phyloP scores from a whole-genome alignment of 1,140 invertebrate species.

The Physella acuta region DNA sequence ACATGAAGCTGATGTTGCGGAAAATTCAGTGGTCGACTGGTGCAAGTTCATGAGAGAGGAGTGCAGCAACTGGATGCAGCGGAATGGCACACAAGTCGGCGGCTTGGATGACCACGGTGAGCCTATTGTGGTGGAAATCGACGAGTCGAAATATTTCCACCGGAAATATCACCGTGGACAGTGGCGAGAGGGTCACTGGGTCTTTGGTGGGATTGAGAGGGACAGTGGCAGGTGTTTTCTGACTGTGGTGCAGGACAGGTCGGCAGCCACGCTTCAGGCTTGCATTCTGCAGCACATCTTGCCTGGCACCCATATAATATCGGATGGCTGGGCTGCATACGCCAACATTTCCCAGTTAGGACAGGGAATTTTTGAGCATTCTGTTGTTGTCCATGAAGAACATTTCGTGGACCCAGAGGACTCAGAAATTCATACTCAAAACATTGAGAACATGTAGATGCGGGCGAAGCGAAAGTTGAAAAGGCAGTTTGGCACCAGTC shows the following conservation, averaged over 20 bases:
- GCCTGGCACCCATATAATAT: slow-evolving; percentile 27
- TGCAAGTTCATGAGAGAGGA: slow-evolving; percentile 25
- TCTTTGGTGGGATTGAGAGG: slow-evolving; percentile 32
- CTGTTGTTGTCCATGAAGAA: slow-evolving; percentile 16
- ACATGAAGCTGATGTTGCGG: slow-evolving; percentile 1
- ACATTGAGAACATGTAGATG: slow-evolving; percentile 27
- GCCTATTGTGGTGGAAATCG: slow-evolving; percentile 24
- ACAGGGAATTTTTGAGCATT: slow-evolving; percentile 18
- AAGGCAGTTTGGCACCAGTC: slow-evolving; percentile 17
- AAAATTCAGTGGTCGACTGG: slow-evolving; percentile 24
- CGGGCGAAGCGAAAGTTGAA: slow-evolving; percentile 26
- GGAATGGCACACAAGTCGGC: slow-evolving; percentile 13
- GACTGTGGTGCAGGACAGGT: slow-evolving; percentile 24
- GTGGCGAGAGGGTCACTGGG: slow-evolving; percentile 28
- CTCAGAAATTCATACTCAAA: slow-evolving; percentile 18
- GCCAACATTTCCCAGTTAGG: slow-evolving; percentile 12
- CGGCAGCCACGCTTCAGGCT: slow-evolving; percentile 19
- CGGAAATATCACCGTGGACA: slow-evolving; percentile 32
- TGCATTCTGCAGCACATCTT: slow-evolving; percentile 27
- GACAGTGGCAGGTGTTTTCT: slow-evolving; percentile 14
- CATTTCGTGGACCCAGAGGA: slow-evolving; percentile 27
- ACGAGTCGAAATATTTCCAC: slow-evolving; percentile 30
- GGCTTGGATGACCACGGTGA: slow-evolving; percentile 17
- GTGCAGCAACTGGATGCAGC: not conserved
- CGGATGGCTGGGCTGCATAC: slow-evolving; percentile 30